A percentile compares a stretch with the other conserved stretches of the same genome.
Evolutionary conservation across 2,797 vertebrate species (phyloP).

Genomic region (Danio choprae): DNA sequence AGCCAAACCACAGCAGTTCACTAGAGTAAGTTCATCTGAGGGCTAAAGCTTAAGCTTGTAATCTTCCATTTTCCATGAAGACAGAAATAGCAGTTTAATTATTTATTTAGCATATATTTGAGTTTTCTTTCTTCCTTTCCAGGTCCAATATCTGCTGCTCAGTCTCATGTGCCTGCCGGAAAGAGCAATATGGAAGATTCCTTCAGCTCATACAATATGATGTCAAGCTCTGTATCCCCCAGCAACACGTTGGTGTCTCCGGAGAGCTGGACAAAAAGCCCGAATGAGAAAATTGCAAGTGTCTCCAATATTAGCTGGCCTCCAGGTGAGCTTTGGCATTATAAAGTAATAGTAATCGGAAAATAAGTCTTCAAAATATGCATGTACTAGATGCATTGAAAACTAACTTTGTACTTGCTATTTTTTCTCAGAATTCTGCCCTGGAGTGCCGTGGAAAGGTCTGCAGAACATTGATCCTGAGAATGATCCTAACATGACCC

Average conservation of each 20-base stretch:
- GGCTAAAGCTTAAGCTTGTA: constrained; percentile 10
- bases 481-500: constrained; percentile 97
- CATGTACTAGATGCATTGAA: background rate
- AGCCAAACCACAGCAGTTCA: background rate
- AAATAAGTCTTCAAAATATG: background rate
- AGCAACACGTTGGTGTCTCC: constrained; percentile 90
- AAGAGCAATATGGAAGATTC: constrained; percentile 95
- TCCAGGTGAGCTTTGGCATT: constrained; percentile 81
- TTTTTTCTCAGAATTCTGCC: constrained; percentile 90
- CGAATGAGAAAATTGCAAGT: constrained; percentile 95
- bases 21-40: constrained; percentile 8
- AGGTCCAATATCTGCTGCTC: constrained; percentile 88
- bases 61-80: constrained; percentile 4
- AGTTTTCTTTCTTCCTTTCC: background rate
- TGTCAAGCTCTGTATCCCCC: constrained; percentile 90
- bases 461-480: constrained; percentile 98
- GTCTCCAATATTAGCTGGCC: constrained; percentile 98
- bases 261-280: constrained; percentile 96
- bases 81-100: background rate
- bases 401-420: constrained; percentile 7
- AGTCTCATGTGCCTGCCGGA: constrained; percentile 87
- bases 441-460: constrained; percentile 98
- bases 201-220: constrained; percentile 93
- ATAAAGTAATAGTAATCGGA: background rate
- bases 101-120: background rate